Base-by-base conservation (phyloP, 1,140 invertebrate species). In the Drosophila nasuta region DNA sequence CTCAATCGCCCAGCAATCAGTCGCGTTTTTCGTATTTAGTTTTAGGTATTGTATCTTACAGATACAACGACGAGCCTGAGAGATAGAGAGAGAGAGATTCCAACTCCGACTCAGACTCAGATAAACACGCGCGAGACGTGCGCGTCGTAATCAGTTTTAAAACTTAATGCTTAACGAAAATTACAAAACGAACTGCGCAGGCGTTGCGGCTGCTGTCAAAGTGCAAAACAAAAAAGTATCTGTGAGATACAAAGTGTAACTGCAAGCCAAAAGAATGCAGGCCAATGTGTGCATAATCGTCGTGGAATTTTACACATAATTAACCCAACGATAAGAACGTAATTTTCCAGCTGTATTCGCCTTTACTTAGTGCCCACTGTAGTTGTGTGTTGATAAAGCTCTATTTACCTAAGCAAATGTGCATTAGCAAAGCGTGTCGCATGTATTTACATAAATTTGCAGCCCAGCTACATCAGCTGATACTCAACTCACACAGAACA, bases 1-100 rank as follows among this genome's bases (percentile, higher is more conserved):
- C 80, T 88, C 83, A 88, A 88, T 88, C 83, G 83, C 80, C 70
- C 77, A 78, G 83, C 76, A 82, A 88, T 87, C 83, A 85, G 85
- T 83, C 83, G 83, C 83, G 77, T 48, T 54, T 25, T 65, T 35
- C 11, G 33, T 73, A 28, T 30, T 48, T 11, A 30, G 33, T 46
- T 62, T 48, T 11, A 30, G 33, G 52, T 62, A 33, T 54, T 54
- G 82, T 80, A 88, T 87, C 83, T 83, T 56, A 56, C 51, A 62
- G 73, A 77, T 80, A 88, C 65, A 41, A 4, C 20, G 3, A 25
- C 20, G 20, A 4, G 20, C 20, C 20, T 0, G 20, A 25, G 20
- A 20, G 13, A 13, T 13, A 13, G 13, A 68, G 54, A 38, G 48
- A 49, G 30, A 35, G 46, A 43, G 35, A 43, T 38, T 2, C 10